phyloP scores from a whole-genome alignment of 2,888 invertebrate genomes.

The Polia nebulosa region DNA sequence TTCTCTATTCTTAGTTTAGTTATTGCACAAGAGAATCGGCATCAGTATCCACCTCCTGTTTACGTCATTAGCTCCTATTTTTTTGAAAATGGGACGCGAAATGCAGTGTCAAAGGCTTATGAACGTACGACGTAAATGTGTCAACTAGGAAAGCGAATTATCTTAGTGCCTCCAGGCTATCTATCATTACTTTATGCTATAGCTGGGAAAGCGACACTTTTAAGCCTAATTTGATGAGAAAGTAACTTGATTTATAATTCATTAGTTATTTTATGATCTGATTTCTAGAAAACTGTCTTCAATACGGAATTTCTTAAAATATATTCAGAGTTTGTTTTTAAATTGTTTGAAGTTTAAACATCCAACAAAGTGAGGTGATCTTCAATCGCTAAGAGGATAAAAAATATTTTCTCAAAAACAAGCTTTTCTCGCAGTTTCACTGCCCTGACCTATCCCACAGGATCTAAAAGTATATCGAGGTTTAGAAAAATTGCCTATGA shows the following conservation, averaged over 20 bases:
- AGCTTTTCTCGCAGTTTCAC: no score
- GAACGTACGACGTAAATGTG: conserved; percentile 26
- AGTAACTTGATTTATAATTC: not conserved
- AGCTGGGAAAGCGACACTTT: conserved; percentile 10
- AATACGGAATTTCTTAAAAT: no score
- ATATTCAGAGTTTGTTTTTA: no score
- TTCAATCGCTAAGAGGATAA: no score
- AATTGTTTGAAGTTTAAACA: no score
- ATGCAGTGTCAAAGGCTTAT: conserved; percentile 34
- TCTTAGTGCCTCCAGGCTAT: conserved; percentile 18
- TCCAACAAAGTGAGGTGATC: no score
- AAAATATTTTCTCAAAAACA: no score
- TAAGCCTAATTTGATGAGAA: not conserved
- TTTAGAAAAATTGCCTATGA: no score
- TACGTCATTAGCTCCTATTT: conserved; percentile 35
- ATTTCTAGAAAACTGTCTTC: not conserved
- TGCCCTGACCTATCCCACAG: no score
- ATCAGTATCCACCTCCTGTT: not conserved
- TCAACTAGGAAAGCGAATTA: conserved; percentile 40
- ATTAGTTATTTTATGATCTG: not conserved
- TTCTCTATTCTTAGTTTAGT: no score
- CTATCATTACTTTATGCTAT: conserved; percentile 34
- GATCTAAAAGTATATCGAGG: no score
- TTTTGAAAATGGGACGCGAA: conserved; percentile 26
- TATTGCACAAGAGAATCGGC: no score